Conservation (phyloP, 1,140 invertebrate species). For the Bombyx mandarina region DNA sequence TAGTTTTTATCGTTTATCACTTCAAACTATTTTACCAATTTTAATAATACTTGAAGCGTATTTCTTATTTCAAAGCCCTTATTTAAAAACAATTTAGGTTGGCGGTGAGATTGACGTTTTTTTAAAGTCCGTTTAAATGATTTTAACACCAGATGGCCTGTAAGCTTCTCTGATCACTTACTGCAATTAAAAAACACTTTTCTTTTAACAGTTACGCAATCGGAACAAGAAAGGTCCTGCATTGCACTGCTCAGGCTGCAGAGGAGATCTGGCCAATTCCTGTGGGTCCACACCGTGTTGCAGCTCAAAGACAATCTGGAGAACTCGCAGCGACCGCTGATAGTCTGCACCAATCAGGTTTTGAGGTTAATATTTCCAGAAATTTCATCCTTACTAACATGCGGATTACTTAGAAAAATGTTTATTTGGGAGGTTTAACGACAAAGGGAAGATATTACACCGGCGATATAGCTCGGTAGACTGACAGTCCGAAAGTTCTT, state of each 20-base stretch:
- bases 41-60: no score
- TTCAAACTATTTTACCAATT: no score
- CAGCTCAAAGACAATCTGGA: constrained; percentile 93
- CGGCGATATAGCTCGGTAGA: neutral
- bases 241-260: constrained; percentile 93
- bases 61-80: no score
- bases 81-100: no score
- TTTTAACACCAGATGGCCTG: no score
- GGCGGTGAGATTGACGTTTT: no score
- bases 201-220: constrained; percentile 84
- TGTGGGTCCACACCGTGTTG: constrained; percentile 96
- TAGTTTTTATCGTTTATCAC: no score
- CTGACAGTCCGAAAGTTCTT: no score
- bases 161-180: neutral
- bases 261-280: constrained; percentile 85
- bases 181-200: neutral
- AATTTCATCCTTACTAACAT: neutral
- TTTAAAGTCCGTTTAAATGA: no score
- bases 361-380: constrained; percentile 78
- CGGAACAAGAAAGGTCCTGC: constrained; percentile 95
- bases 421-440: no score
- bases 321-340: constrained; percentile 92
- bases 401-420: neutral
- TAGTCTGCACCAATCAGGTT: constrained; percentile 97
- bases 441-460: neutral